These are phyloP conservation scores for Ammodytes dubius DNA, from an alignment of 2,113 vertebrate species.

Conservation along the genomic window DNA sequence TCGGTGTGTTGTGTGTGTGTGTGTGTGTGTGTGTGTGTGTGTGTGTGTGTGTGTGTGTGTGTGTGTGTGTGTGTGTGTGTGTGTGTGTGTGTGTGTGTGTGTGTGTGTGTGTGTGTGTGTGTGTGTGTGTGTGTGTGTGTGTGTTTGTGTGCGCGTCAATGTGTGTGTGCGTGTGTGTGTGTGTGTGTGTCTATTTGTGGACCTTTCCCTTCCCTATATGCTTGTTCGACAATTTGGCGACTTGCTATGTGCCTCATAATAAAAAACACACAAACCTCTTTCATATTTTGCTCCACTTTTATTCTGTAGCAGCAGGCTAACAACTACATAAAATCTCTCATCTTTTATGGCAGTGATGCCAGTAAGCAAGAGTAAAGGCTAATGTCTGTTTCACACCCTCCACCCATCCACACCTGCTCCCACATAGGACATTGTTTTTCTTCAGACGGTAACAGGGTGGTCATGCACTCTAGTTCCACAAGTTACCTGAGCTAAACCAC, in stretches of 20 bases:
- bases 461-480: not conserved
- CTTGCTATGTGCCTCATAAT: not conserved
- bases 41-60: too few species aligned
- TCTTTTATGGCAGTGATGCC: not conserved
- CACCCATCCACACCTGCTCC: not conserved
- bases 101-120: constrained; percentile 6
- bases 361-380: not conserved
- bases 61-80: too few species aligned
- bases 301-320: not conserved
- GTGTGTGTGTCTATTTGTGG: constrained; percentile 2
- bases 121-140: not conserved
- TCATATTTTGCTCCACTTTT: not conserved
- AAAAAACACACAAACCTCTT: not conserved
- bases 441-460: not conserved
- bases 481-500: not conserved
- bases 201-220: constrained; percentile 3
- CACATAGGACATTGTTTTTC: not conserved
- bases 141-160: too few species aligned
- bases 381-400: not conserved
- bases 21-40: not conserved
- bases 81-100: constrained; percentile 1
- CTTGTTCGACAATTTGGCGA: constrained; percentile 25
- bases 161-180: not conserved
- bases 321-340: not conserved
- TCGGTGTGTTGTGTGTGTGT: constrained; percentile 2